phyloP scores from a whole-genome alignment of 1,140 invertebrate species.

The Drosophila yakuba region DNA sequence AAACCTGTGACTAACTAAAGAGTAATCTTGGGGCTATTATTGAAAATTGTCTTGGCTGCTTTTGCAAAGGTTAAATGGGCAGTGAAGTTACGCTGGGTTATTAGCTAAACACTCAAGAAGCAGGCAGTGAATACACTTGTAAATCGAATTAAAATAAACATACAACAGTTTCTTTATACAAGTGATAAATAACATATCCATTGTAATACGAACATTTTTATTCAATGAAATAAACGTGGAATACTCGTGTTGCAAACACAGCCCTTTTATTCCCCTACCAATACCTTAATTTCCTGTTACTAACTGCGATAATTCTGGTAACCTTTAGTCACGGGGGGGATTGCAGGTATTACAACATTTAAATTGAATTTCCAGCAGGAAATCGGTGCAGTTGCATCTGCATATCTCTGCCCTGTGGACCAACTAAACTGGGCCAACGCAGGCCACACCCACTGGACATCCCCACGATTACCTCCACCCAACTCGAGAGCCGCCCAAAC shows the following conservation, averaged over 20 bases:
- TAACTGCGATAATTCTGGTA: background rate
- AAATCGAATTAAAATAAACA: too few relatives aligned
- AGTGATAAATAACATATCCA: too few relatives aligned
- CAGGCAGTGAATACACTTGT: too few relatives aligned
- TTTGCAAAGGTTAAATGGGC: background rate
- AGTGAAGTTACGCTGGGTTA: too few relatives aligned
- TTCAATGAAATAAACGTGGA: too few relatives aligned
- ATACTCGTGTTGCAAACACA: too few relatives aligned
- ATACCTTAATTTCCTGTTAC: conserved; percentile 1
- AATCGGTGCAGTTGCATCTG: conserved; percentile 19
- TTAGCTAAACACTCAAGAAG: background rate
- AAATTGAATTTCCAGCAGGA: conserved; percentile 20
- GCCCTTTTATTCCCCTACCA: background rate
- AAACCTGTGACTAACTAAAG: conserved; percentile 4
- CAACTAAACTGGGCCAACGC: conserved; percentile 48
- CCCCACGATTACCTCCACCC: background rate
- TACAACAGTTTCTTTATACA: too few relatives aligned
- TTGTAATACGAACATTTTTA: too few relatives aligned
- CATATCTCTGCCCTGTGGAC: conserved; percentile 18
- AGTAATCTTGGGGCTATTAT: conserved; percentile 13
- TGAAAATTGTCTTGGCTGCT: background rate
- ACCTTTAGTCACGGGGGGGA: background rate
- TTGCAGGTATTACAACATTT: background rate
- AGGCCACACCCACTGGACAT: conserved; percentile 56
- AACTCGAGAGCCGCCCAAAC: too few relatives aligned